Base-by-base conservation (phyloP, 2,888 invertebrate species). In the Temnothorax unifasciatus region DNA sequence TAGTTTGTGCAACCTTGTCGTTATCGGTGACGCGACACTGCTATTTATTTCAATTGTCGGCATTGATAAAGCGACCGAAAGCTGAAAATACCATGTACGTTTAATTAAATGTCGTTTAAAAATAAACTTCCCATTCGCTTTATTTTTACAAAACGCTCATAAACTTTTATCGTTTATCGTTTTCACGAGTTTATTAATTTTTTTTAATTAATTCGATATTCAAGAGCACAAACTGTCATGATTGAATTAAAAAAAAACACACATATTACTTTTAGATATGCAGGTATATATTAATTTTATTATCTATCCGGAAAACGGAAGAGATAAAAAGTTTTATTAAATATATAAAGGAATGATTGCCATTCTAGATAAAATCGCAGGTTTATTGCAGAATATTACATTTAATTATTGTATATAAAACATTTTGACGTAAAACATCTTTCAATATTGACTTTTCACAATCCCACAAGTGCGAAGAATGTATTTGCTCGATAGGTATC, bases 11-110 rank as follows among this genome's bases (percentile, higher is more conserved):
- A 69, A 25, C 21, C 57, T 69, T 79, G 54, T 21, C 59, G 29
- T 66, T 66, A 77, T 77, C 66, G 34, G 0, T 66, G n/a, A 68
- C 34, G 29, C 34, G 18, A 69, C 18, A 1, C 34, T 29, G 41
- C 1, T 57, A 79, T 47, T 69, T 34, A 47, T 79, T 59, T 69
- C 11, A 69, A 69, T 59, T 79, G 69, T 59, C 79, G 13, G 11
- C 3, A 69, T 47, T 38, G 59, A 69, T 79, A 69, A 69, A 59
- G 34, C 13, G 9, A 47, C 6, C 0, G 13, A 59, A 52, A 47
- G 47, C 9, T 4, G 2, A 2, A 57, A 59, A 79, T 25, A 38
- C 1, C 44, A 21, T 59, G 9, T 57, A 1, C 29, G 18, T 4
- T 68, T 64, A 76, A 76, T 64, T n/a, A 21, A 3, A 74, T 18